Evolutionary conservation across 92 coral and sea anemone genomes (phyloP).

Genomic region (Plumapathes pennacea): DNA sequence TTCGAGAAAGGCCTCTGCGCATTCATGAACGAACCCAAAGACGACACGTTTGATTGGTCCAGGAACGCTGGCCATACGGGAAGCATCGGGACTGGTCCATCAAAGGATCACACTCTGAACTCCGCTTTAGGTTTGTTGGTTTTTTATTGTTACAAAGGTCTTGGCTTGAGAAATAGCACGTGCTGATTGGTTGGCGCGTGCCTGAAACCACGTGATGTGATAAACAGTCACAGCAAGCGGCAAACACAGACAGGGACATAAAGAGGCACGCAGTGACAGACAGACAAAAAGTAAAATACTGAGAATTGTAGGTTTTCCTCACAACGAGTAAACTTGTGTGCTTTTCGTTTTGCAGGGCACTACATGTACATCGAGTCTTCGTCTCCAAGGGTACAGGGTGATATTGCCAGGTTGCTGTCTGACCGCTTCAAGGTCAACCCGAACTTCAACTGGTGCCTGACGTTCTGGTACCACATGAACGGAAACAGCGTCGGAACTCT

Average conservation of each 20-base stretch:
- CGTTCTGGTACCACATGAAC: slow-evolving; percentile 92
- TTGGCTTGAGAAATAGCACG: too few species aligned
- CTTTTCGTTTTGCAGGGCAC: slow-evolving; percentile 55
- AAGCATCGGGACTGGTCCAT: slow-evolving; percentile 86
- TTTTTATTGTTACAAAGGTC: too few species aligned
- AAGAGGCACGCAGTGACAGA: too few species aligned
- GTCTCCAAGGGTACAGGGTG: slow-evolving; percentile 69
- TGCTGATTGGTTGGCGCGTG: too few species aligned
- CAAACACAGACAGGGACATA: too few species aligned
- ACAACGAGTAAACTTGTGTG: too few species aligned
- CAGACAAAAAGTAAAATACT: neutral
- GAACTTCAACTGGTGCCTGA: slow-evolving; percentile 76
- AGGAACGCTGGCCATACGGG: slow-evolving; percentile 70
- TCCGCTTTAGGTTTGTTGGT: slow-evolving; percentile 64
- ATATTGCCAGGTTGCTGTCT: slow-evolving; percentile 71
- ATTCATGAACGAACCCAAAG: slow-evolving; percentile 71
- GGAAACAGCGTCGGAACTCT: slow-evolving; percentile 85
- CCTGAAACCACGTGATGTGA: too few species aligned
- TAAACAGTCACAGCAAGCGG: too few species aligned
- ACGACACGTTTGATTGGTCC: slow-evolving; percentile 90
- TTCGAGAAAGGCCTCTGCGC: slow-evolving; percentile 79
- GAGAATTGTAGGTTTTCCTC: too few species aligned
- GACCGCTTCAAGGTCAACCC: slow-evolving; percentile 71
- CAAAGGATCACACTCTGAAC: slow-evolving; percentile 73
- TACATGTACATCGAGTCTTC: slow-evolving; percentile 86